Base-by-base conservation (phyloP, 2,888 invertebrate species). In the Eupeodes latifasciatus region DNA sequence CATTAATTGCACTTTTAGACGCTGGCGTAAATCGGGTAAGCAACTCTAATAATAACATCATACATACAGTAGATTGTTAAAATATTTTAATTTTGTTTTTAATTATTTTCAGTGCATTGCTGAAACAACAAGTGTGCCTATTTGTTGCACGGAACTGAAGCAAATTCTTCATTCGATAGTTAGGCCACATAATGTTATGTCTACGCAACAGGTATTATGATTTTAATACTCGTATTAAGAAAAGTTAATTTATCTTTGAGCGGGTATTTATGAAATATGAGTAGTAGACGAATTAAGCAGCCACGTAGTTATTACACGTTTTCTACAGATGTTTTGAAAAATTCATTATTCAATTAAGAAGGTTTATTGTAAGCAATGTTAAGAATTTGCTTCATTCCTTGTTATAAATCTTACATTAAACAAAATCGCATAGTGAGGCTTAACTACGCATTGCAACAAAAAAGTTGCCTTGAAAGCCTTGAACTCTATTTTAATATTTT, bases 21-120 rank as follows among this genome's bases (percentile, higher is more conserved):
- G 96, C 96, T 91, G 98, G 98, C 91, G 98, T 96, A 94, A 97
- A 97, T 94, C 96, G 97, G 95, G 98, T 98, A 94, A 96, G 96
- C 0, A 36, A 34, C 6, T 9, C 51, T 51, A 0, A 10, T 44
- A 34, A 36, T 69, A 19, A 2, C 44, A 14, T 14, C 2, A 16
- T 44, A 5, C 2, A 16, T 44, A 5, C 27, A 2, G 27, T 27
- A 49, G 11, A 12, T 51, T 5, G 7, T 12, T 10, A 1, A 36
- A 10, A 89, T 77, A 6, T 19, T 59, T 71, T 19, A 19, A 14
- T 10, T n/a, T 62, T 71, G 4, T 7, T 59, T 67, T 44, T 44
- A 27, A 57, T 1, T 81, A 11, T 89, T 92, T 91, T 90, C 92
- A 96, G 96, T 95, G 96, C 93, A 94, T 96, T 94, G 95, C 95